Percentiles rank a stretch among this genome's conserved stretches.
phyloP scores from a whole-genome alignment of 2,797 vertebrate genomes.

The Eleutherodactylus coqui region DNA sequence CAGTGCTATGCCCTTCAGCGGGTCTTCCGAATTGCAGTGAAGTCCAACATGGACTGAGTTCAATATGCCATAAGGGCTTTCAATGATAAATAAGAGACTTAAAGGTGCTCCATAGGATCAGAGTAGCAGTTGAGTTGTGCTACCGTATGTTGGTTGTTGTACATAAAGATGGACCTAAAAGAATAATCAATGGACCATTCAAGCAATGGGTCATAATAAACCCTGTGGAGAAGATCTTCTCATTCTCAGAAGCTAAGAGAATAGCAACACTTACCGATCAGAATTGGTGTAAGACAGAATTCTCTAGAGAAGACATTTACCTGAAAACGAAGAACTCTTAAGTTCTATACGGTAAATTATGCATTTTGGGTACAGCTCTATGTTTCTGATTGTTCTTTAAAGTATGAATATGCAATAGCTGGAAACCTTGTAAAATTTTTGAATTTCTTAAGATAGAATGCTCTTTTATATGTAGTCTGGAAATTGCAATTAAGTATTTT shows the following conservation, averaged over 20 bases:
- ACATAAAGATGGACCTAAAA: background rate
- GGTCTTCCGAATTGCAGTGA: background rate
- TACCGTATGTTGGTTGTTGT: background rate
- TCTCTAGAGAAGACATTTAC: background rate
- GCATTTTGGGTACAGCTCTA: background rate
- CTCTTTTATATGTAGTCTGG: too few relatives aligned
- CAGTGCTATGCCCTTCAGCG: constrained; percentile 23
- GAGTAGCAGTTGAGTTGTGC: background rate
- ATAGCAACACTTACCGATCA: background rate
- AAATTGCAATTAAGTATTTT: background rate
- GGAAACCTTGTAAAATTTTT: background rate
- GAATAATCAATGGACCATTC: background rate
- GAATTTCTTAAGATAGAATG: background rate
- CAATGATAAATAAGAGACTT: background rate
- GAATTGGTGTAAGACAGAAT: background rate
- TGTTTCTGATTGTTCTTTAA: background rate
- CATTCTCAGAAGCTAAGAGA: background rate
- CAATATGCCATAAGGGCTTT: constrained; percentile 21
- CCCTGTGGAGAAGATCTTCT: background rate
- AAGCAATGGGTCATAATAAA: background rate
- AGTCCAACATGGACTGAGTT: constrained; percentile 29
- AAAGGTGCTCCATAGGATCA: background rate
- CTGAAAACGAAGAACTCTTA: background rate
- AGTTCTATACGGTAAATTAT: background rate
- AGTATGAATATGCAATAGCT: background rate